phyloP scores from a whole-genome alignment of 2,888 invertebrate genomes.

The Graphium colonna region DNA sequence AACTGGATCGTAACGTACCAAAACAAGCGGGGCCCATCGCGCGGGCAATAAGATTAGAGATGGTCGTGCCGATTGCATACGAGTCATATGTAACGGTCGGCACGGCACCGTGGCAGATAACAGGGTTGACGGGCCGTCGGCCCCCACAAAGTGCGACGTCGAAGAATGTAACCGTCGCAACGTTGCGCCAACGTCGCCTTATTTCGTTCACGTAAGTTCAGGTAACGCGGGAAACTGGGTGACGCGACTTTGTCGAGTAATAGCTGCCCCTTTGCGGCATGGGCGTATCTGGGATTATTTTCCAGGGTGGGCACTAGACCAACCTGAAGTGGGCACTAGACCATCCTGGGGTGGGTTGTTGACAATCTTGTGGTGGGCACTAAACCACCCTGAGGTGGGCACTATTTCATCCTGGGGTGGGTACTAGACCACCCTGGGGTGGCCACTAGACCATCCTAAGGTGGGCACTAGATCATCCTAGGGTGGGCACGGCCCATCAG shows the following conservation, averaged over 20 bases:
- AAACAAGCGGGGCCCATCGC: slow-evolving; percentile 17
- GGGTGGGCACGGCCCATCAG: too few relatives aligned
- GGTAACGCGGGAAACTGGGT: slow-evolving; percentile 31
- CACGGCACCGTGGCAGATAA: slow-evolving; percentile 49
- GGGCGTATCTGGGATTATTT: too few relatives aligned
- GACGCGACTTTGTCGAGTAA: slow-evolving; percentile 26
- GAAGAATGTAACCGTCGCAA: slow-evolving; percentile 37
- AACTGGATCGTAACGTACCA: slow-evolving; percentile 22
- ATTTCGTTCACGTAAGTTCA: slow-evolving; percentile 37
- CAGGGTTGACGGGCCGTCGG: slow-evolving; percentile 59
- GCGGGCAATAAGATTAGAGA: slow-evolving; percentile 29
- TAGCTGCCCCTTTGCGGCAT: too few relatives aligned
- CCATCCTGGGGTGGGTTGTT: too few relatives aligned
- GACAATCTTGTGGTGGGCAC: too few relatives aligned
- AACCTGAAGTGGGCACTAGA: too few relatives aligned
- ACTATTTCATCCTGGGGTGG: too few relatives aligned
- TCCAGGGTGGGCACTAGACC: too few relatives aligned
- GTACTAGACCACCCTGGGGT: too few relatives aligned
- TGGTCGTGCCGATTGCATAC: slow-evolving; percentile 44
- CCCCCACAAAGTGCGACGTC: slow-evolving; percentile 44
- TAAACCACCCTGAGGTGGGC: too few relatives aligned
- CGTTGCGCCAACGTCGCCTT: slow-evolving; percentile 35
- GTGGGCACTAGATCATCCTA: too few relatives aligned
- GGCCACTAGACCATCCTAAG: too few relatives aligned
- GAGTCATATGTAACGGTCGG: slow-evolving; percentile 53